phyloP scores from a whole-genome alignment of 2,797 vertebrate species.

The Helarctos malayanus region DNA sequence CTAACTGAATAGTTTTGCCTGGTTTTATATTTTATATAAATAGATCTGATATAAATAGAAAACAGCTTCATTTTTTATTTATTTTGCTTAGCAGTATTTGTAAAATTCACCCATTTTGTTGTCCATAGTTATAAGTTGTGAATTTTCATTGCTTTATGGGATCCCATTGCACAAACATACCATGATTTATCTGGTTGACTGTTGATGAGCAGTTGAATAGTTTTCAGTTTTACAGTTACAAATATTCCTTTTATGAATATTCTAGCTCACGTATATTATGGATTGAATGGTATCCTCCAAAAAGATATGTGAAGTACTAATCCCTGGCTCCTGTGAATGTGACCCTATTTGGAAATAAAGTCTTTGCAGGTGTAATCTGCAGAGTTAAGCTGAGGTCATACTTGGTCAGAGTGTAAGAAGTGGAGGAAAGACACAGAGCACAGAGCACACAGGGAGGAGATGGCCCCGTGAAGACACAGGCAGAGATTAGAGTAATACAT shows the following conservation, averaged over 20 bases:
- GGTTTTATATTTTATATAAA: not conserved
- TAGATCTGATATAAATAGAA: not conserved
- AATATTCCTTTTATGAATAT: not conserved
- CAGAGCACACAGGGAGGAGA: not conserved
- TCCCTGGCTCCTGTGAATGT: not conserved
- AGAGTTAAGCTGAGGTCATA: not conserved
- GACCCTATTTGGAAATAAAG: not conserved
- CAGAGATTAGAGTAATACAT: not conserved
- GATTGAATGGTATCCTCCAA: not conserved
- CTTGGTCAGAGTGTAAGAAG: not conserved
- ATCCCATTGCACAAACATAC: not conserved
- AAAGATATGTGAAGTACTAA: not conserved
- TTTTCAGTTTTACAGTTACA: not conserved
- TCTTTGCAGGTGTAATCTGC: not conserved
- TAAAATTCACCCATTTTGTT: not conserved
- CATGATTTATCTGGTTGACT: not conserved
- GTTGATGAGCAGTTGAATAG: not conserved
- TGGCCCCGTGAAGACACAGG: not conserved
- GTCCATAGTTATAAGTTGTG: not conserved
- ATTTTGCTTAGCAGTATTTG: not conserved
- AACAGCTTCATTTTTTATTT: not conserved
- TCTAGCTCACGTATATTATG: not conserved
- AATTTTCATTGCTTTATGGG: not conserved
- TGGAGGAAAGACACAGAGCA: not conserved
- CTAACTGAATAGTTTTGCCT: not conserved